These are phyloP conservation scores for Pachydiplax longipennis DNA, from an alignment of 2,888 invertebrate genomes.

Conservation along the genomic window DNA sequence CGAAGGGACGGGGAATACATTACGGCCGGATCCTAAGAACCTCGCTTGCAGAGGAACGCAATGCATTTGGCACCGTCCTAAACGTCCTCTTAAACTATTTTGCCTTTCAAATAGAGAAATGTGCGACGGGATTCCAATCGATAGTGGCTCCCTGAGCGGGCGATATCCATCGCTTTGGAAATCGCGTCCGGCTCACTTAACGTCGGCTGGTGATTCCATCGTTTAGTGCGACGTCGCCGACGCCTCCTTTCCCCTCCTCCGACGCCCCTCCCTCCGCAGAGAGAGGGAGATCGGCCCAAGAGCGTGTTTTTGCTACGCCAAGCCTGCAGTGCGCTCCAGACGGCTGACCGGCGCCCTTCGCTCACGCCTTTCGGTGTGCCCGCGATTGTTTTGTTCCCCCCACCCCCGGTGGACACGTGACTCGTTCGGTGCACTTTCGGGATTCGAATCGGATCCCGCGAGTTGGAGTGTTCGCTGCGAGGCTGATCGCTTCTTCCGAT, in stretches of 20 bases:
- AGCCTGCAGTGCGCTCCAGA: slow-evolving; percentile 39
- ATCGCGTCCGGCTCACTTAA: slow-evolving; percentile 38
- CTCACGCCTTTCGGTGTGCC: background rate
- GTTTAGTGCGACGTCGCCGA: slow-evolving; percentile 41
- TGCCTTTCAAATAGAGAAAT: too few relatives aligned
- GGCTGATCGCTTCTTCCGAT: background rate
- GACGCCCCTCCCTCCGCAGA: background rate
- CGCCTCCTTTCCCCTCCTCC: background rate
- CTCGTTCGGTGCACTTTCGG: background rate
- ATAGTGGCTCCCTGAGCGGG: background rate
- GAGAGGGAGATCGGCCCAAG: slow-evolving; percentile 11
- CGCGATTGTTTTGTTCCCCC: background rate
- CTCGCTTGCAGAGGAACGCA: too few relatives aligned
- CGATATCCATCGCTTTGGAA: background rate
- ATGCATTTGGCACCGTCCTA: too few relatives aligned
- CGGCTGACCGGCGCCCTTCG: slow-evolving; percentile 24
- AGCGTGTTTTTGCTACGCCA: slow-evolving; percentile 43
- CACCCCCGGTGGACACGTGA: background rate
- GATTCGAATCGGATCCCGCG: background rate
- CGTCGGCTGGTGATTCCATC: slow-evolving; percentile 43
- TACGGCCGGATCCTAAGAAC: too few relatives aligned
- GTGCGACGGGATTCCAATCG: background rate
- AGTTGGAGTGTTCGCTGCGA: too few relatives aligned
- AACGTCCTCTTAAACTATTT: too few relatives aligned
- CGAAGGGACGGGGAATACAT: too few relatives aligned